Conservation (phyloP, 2,797 vertebrate species). For the Coreius guichenoti region DNA sequence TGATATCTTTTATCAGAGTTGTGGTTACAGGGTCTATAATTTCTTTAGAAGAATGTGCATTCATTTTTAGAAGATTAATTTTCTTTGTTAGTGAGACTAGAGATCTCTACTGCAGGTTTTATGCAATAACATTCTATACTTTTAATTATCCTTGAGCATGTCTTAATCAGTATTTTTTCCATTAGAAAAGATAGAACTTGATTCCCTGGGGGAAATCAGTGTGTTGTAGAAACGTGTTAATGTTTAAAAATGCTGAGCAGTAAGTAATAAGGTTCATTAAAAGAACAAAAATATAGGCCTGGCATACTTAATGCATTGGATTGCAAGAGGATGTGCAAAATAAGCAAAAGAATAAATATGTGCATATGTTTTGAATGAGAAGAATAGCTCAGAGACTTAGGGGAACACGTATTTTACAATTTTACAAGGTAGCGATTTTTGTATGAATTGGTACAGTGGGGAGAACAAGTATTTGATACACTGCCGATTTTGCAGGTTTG, state of each 20-base stretch:
- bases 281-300: background rate
- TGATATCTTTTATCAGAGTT: background rate
- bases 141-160: slow-evolving; percentile 15
- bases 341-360: background rate
- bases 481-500: too few species aligned
- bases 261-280: background rate
- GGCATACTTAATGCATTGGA: background rate
- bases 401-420: background rate
- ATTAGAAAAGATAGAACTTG: background rate
- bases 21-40: background rate
- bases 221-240: background rate
- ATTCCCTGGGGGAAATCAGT: background rate
- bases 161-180: background rate
- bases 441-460: background rate
- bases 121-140: background rate
- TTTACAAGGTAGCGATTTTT: background rate
- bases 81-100: background rate
- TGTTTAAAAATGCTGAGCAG: background rate
- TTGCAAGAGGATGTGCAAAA: background rate
- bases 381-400: background rate
- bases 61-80: background rate
- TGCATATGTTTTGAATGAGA: background rate
- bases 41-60: slow-evolving; percentile 21
- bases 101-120: background rate
- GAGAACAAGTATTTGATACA: too few species aligned